Percentiles rank a stretch among this genome's conserved stretches.
These are phyloP conservation scores for Drosophila micromelanica DNA, from an alignment of 1,140 invertebrate genomes.

Conservation along the genomic window DNA sequence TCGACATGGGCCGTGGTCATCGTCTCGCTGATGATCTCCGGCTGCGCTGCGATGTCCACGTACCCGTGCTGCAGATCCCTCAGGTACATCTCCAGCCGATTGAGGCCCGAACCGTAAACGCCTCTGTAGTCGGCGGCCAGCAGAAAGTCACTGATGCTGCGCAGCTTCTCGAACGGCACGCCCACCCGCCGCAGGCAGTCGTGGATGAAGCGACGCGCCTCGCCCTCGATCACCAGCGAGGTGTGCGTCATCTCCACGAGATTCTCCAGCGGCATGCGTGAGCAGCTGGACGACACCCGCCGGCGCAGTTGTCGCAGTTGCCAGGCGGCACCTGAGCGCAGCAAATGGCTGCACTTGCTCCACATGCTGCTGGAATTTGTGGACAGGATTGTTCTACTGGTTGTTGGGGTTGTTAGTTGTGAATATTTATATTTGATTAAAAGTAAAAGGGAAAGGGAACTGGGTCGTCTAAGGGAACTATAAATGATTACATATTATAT, in stretches of 20 bases:
- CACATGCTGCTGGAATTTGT: slow-evolving; percentile 6
- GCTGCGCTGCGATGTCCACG: slow-evolving; percentile 86
- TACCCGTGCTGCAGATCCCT: slow-evolving; percentile 86
- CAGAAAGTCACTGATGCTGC: slow-evolving; percentile 89
- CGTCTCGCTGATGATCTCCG: slow-evolving; percentile 88
- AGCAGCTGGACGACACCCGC: background rate
- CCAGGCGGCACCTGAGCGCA: background rate
- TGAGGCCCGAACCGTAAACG: slow-evolving; percentile 95
- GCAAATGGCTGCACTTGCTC: background rate
- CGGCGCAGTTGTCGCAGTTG: background rate
- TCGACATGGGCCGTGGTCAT: slow-evolving; percentile 92
- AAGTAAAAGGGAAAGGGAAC: background rate
- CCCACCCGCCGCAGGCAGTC: slow-evolving; percentile 89
- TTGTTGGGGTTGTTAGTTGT: slow-evolving; percentile 41
- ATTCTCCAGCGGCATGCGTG: slow-evolving; percentile 8
- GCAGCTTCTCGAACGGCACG: slow-evolving; percentile 87
- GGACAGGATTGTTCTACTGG: slow-evolving; percentile 2
- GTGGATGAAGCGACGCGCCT: slow-evolving; percentile 89
- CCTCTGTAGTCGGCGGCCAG: slow-evolving; percentile 93
- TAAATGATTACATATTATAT: slow-evolving; percentile 11
- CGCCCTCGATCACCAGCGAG: slow-evolving; percentile 83
- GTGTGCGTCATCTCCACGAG: slow-evolving; percentile 63
- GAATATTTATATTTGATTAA: slow-evolving; percentile 30
- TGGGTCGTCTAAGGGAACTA: background rate
- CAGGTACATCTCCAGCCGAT: slow-evolving; percentile 90